Evolutionary conservation across 2,113 vertebrate genomes (phyloP).

Genomic region (Heteronetta atricapilla): DNA sequence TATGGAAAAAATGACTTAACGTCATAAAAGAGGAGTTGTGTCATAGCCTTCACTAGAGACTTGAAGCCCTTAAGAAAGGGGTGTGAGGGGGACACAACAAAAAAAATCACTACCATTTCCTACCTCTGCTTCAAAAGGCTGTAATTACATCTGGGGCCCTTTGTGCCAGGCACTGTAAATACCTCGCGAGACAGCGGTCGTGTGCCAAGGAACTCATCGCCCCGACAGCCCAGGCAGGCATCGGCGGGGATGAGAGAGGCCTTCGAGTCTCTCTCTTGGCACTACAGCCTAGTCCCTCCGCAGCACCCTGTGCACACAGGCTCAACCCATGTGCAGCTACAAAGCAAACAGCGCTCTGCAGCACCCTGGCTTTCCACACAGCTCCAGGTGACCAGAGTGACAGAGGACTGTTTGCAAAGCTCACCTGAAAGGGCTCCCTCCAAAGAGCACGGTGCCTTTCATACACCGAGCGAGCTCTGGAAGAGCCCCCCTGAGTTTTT

Average conservation of each 20-base stretch:
- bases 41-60: background rate
- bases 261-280: background rate
- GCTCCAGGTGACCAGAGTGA: background rate
- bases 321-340: rapidly evolving
- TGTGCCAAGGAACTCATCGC: background rate
- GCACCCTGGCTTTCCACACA: rapidly evolving
- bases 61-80: background rate
- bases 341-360: background rate
- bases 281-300: background rate
- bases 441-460: rapidly evolving
- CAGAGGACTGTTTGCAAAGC: background rate
- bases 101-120: background rate
- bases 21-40: background rate
- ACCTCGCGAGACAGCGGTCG: rapidly evolving
- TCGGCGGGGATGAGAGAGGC: background rate
- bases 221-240: background rate
- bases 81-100: too few species aligned
- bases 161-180: background rate
- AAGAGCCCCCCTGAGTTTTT: background rate
- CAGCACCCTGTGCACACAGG: background rate
- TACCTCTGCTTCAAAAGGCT: background rate
- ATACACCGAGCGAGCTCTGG: rapidly evolving
- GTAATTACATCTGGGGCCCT: background rate
- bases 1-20: background rate
- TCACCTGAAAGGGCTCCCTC: background rate